These are phyloP conservation scores for Corythoichthys haematopterus DNA, from an alignment of 2,113 vertebrate genomes.

Conservation along the genomic window DNA sequence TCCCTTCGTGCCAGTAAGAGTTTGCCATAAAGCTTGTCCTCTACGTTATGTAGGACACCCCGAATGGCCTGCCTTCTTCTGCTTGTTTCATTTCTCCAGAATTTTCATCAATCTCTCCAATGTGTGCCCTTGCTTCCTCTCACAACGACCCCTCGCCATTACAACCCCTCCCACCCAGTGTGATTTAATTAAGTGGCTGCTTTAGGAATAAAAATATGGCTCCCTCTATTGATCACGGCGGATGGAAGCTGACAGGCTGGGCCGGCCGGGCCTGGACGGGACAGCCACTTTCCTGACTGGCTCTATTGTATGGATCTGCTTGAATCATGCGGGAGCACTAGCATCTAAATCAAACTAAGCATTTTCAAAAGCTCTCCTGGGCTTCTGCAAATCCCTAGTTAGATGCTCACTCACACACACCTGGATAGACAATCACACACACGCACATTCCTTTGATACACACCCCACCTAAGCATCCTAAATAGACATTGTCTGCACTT, in stretches of 20 bases:
- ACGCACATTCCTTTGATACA: constrained; percentile 70
- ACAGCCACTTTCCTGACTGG: constrained; percentile 67
- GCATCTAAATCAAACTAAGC: constrained; percentile 87
- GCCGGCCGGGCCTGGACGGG: constrained; percentile 53
- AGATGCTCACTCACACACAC: constrained; percentile 36
- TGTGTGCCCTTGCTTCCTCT: constrained; percentile 57
- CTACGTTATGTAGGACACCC: constrained; percentile 21
- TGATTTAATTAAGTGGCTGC: constrained; percentile 94
- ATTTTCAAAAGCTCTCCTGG: constrained; percentile 85
- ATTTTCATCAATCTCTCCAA: constrained; percentile 59
- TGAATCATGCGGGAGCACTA: constrained; percentile 62
- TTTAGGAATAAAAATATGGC: constrained; percentile 99
- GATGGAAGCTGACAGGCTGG: constrained; percentile 80
- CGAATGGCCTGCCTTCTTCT: constrained; percentile 10
- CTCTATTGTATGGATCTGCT: constrained; percentile 11
- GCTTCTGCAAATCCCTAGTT: constrained; percentile 72
- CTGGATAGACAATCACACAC: constrained; percentile 46
- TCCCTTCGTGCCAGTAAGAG: constrained; percentile 12
- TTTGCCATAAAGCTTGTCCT: constrained; percentile 31
- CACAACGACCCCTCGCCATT: constrained; percentile 15
- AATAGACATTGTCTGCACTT: constrained; percentile 80
- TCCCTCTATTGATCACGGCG: constrained; percentile 86
- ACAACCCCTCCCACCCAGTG: constrained; percentile 63
- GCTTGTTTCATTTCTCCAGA: constrained; percentile 34
- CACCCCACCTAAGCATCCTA: constrained; percentile 86